Evolutionary conservation across 92 coral and sea anemone genomes (phyloP), one percentile per base, ranked within the genome.

Genomic region (Scolanthus callimorphus): DNA sequence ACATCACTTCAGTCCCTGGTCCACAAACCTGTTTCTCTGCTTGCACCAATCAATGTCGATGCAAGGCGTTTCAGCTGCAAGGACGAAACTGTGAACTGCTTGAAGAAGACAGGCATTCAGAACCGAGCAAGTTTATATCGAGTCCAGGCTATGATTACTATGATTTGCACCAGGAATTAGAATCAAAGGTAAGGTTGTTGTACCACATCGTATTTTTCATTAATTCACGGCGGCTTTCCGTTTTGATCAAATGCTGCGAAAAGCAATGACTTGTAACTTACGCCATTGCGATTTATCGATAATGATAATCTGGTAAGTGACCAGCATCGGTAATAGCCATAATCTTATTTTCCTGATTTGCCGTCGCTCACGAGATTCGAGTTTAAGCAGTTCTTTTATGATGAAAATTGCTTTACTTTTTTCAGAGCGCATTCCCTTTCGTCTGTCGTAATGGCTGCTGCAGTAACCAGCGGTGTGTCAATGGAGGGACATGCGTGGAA

Each of bases 21-120:
- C 6, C 45, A 4, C 67, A 61, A 39, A 49, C 45, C 4, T 61
- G 67, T 46, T 44, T 61, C 39, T 23, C 31, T 19, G 23, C 27
- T 29, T 58, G 64, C 30, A 2, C 57, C 1, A 11, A 31, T 9
- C 58, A 24, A 17, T 50, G 81, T 65, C 73, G 73, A 2, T 74
- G 81, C 57, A 37, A 55, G 46, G 73, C 73, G 51, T 64, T 49
- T 57, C 81, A 74, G 57, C 29, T 74, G 60, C 55, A 74, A 60
- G 67, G 29, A 59, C 26, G 65, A 3, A 51, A 41, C 55, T 74
- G 81, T 55, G 73, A 74, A 47, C 52, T 74, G 46, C 59, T 74
- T n/a, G 57, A 55, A 31, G 67, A 74, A 57, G 81, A 64, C 70
- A 54, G 59, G 69, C 55, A 55, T n/a, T 51, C 71, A 25, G 51